Evolutionary conservation across 2,888 invertebrate genomes (phyloP).

Genomic region (Catocala nupta): DNA sequence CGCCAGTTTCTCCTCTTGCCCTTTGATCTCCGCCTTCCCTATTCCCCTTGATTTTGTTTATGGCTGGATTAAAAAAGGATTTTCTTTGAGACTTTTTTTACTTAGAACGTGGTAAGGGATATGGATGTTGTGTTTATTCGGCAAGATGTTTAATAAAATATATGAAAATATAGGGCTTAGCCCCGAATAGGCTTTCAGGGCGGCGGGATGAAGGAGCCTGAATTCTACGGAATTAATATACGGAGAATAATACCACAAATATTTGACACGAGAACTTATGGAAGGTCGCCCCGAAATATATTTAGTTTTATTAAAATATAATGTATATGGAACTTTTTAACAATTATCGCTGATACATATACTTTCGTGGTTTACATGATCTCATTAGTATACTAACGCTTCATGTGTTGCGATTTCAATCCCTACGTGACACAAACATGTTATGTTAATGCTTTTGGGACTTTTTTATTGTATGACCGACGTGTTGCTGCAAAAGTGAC

Average conservation of each 20-base stretch:
- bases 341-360: not conserved
- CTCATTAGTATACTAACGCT: too few relatives aligned
- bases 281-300: not conserved
- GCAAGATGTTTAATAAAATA: slow-evolving; percentile 58
- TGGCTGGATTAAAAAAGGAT: slow-evolving; percentile 69
- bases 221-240: slow-evolving; percentile 27
- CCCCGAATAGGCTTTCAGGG: slow-evolving; percentile 39
- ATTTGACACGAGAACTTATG: slow-evolving; percentile 3
- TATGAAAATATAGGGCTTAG: slow-evolving; percentile 49
- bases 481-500: too few relatives aligned
- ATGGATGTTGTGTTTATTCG: slow-evolving; percentile 51
- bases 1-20: slow-evolving; percentile 34
- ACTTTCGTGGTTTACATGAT: too few relatives aligned
- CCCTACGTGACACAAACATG: too few relatives aligned
- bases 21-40: slow-evolving; percentile 62
- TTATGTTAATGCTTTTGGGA: too few relatives aligned
- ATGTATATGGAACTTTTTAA: not conserved
- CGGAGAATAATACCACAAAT: slow-evolving; percentile 6
- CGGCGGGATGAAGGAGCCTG: slow-evolving; percentile 25
- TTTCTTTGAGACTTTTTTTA: slow-evolving; percentile 61
- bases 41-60: slow-evolving; percentile 72
- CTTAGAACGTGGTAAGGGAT: slow-evolving; percentile 52
- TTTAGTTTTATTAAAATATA: slow-evolving; percentile 5
- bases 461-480: too few relatives aligned
- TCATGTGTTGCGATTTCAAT: too few relatives aligned